Evolutionary conservation across 2,797 vertebrate species (phyloP).

Genomic region (Cuniculus paca): DNA sequence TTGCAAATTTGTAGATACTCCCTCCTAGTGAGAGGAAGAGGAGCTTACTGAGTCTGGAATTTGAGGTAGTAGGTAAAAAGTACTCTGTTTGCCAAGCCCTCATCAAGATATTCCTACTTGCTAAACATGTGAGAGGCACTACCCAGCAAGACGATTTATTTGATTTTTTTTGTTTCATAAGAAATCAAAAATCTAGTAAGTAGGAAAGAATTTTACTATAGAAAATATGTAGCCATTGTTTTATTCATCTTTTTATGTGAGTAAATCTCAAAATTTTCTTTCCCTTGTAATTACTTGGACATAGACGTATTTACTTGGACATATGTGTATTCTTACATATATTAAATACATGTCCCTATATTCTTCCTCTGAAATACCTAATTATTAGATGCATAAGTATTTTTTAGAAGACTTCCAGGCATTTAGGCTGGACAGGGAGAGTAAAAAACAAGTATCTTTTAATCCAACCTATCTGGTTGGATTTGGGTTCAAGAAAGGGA

Average conservation of each 20-base stretch:
- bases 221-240: not conserved
- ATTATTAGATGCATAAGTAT: not conserved
- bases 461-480: no score
- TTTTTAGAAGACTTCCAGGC: not conserved
- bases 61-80: not conserved
- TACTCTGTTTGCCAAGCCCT: not conserved
- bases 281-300: not conserved
- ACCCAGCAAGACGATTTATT: not conserved
- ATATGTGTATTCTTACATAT: not conserved
- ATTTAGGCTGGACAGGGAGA: not conserved
- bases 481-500: not conserved
- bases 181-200: not conserved
- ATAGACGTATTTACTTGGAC: accelerated
- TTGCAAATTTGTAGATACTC: not conserved
- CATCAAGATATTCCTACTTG: accelerated
- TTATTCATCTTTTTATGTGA: not conserved
- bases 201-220: not conserved
- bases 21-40: not conserved
- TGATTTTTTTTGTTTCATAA: not conserved
- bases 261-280: not conserved
- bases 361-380: not conserved
- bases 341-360: not conserved
- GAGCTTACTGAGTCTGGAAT: not conserved
- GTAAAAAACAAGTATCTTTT: not conserved
- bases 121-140: not conserved